Evolutionary conservation across 2,113 vertebrate species (phyloP).

Genomic region (Strix aluco): DNA sequence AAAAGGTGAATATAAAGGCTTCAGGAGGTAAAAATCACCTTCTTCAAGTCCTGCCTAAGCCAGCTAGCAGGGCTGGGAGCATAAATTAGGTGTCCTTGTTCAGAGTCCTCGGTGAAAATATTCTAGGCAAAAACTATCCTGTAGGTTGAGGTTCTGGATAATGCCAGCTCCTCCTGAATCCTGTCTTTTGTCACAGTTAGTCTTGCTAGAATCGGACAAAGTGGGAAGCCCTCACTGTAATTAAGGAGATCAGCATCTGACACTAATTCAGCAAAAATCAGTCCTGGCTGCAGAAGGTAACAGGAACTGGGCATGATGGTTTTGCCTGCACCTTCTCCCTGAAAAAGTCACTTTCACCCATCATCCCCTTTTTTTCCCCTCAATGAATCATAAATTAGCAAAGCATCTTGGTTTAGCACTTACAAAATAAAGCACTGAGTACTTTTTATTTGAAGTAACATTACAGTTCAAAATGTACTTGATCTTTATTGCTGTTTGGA

Average conservation of each 20-base stretch:
- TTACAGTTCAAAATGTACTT: background rate
- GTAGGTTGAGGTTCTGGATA: background rate
- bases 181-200: background rate
- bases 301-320: background rate
- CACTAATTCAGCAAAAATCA: background rate
- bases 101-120: background rate
- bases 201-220: background rate
- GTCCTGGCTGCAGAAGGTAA: background rate
- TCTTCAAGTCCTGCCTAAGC: background rate
- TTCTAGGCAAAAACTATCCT: background rate
- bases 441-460: background rate
- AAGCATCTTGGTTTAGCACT: background rate
- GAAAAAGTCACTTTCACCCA: background rate
- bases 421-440: background rate
- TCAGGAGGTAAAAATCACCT: background rate
- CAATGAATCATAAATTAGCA: background rate
- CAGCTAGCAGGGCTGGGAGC: background rate
- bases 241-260: background rate
- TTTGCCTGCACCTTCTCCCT: background rate
- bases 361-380: background rate
- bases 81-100: background rate
- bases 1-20: background rate
- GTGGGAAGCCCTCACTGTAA: background rate
- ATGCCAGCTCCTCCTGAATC: background rate
- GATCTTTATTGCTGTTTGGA: background rate